These are phyloP conservation scores for human (Homo sapiens) DNA, from an alignment of 2,113 vertebrate species.

Conservation along the genomic window DNA sequence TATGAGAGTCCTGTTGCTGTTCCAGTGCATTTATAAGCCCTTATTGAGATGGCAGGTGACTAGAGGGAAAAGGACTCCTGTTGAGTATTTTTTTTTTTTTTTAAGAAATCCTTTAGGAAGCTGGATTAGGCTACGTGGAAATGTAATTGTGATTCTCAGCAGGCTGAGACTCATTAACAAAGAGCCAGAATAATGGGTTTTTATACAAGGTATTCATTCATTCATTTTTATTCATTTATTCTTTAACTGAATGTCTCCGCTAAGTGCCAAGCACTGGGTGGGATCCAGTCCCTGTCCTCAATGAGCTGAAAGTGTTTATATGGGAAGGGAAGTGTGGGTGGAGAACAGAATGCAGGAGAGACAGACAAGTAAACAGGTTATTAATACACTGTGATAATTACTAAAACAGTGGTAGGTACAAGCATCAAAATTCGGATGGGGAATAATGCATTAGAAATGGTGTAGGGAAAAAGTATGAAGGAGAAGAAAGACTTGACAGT, in stretches of 20 bases:
- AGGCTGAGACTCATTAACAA: slow-evolving; percentile 43
- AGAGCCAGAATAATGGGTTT: slow-evolving; percentile 50
- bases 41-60: slow-evolving; percentile 47
- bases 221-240: slow-evolving; percentile 64
- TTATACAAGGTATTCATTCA: slow-evolving; percentile 34
- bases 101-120: not conserved
- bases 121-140: not conserved
- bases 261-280: slow-evolving; percentile 16
- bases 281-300: not conserved
- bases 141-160: slow-evolving; percentile 52
- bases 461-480: not conserved
- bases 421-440: not conserved
- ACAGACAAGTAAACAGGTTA: not conserved
- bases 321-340: not conserved
- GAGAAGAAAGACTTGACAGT: not conserved
- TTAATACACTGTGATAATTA: not conserved
- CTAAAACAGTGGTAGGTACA: not conserved
- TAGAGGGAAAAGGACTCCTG: not conserved
- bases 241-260: slow-evolving; percentile 7
- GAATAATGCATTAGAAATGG: not conserved
- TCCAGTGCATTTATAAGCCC: slow-evolving; percentile 37
- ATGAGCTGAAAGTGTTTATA: not conserved
- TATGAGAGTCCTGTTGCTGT: not conserved
- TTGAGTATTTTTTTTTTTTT: not conserved
- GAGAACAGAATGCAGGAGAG: not conserved